Evolutionary conservation across 2,888 invertebrate genomes (phyloP).

Genomic region (Drosophila barbarae): DNA sequence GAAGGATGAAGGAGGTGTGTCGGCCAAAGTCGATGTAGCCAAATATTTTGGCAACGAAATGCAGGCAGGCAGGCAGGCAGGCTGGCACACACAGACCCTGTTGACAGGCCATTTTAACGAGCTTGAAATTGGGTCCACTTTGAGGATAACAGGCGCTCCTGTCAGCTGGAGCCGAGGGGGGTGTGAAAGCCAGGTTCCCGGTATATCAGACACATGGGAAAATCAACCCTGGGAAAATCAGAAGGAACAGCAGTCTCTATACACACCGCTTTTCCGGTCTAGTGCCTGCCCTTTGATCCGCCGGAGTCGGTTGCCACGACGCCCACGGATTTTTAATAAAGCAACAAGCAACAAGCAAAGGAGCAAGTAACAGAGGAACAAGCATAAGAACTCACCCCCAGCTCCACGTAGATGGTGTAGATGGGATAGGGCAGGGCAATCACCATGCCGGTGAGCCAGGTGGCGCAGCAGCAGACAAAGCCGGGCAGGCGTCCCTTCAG

Average conservation of each 20-base stretch:
- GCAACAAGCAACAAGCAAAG: not conserved
- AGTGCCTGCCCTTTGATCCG: conserved; percentile 59
- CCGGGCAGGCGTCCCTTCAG: conserved; percentile 84
- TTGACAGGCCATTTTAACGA: conserved; percentile 66
- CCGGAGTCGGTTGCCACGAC: conserved; percentile 14
- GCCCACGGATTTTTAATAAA: conserved; percentile 21
- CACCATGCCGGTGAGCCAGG: conserved; percentile 87
- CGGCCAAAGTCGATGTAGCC: conserved; percentile 37
- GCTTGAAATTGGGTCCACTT: conserved; percentile 52
- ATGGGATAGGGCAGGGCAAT: conserved; percentile 87
- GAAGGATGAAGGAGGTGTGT: not conserved
- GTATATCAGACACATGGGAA: not conserved
- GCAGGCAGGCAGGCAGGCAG: conserved; percentile 50
- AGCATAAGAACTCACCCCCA: conserved; percentile 82
- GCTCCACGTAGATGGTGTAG: conserved; percentile 86
- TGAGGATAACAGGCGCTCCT: conserved; percentile 1
- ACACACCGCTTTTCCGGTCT: conserved; percentile 58
- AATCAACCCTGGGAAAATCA: not conserved
- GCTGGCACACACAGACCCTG: conserved; percentile 22
- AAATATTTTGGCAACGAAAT: conserved; percentile 67
- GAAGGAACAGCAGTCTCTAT: conserved; percentile 4
- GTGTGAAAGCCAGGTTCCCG: not conserved
- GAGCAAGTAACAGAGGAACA: not conserved
- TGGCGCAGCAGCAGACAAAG: conserved; percentile 84
- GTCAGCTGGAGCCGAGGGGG: not conserved